Conservation (phyloP, 2,888 invertebrate species). For the Notodonta dromedarius region DNA sequence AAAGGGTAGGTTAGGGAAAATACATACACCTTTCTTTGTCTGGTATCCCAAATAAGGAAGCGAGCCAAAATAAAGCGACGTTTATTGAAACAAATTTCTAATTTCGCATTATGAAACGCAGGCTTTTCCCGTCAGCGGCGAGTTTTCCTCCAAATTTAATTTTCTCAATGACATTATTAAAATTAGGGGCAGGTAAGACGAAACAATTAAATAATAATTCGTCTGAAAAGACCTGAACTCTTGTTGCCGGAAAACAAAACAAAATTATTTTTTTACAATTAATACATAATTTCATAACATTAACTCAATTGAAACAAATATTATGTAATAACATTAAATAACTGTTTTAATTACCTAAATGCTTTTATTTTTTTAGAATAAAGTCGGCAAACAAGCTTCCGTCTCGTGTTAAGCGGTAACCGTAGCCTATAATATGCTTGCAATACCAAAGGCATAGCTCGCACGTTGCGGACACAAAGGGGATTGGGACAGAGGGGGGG, state of each 20-base stretch:
- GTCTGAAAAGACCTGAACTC: neutral
- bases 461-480: too few relatives aligned
- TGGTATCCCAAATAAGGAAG: too few relatives aligned
- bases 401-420: too few relatives aligned
- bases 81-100: slow-evolving; percentile 10
- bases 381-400: too few relatives aligned
- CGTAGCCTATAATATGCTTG: too few relatives aligned
- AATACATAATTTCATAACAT: neutral
- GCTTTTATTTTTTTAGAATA: too few relatives aligned
- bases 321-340: too few relatives aligned
- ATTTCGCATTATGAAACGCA: slow-evolving; percentile 1
- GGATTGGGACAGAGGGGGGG: too few relatives aligned
- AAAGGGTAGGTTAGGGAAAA: neutral
- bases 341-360: too few relatives aligned
- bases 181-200: neutral
- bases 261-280: neutral
- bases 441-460: too few relatives aligned
- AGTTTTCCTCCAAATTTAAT: neutral
- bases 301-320: too few relatives aligned
- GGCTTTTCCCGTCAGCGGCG: neutral
- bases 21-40: neutral
- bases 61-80: slow-evolving; percentile 5
- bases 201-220: neutral
- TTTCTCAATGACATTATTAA: neutral
- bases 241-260: neutral